Evolutionary conservation across 2,888 invertebrate species (phyloP).

Genomic region (Synanthedon myopaeformis): DNA sequence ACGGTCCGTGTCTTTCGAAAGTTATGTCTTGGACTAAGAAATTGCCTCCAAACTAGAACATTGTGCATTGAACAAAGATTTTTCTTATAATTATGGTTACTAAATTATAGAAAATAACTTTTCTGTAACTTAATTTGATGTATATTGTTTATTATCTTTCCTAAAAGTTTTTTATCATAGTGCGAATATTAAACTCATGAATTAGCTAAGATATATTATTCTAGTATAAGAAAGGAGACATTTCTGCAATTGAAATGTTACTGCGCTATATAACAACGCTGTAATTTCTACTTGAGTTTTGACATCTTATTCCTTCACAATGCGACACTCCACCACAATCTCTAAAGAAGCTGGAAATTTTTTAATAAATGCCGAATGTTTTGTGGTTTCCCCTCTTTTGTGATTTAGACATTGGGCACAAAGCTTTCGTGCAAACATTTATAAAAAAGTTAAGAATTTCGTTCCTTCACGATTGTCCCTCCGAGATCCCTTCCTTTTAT

Average conservation of each 20-base stretch:
- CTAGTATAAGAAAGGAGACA: neutral
- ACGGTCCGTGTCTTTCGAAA: neutral
- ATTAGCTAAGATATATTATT: too few species aligned
- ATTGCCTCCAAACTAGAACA: too few species aligned
- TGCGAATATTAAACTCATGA: too few species aligned
- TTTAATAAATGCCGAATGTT: conserved; percentile 49
- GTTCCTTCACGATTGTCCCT: conserved; percentile 4
- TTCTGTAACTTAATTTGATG: too few species aligned
- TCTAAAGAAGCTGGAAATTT: conserved; percentile 40
- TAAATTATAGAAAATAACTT: too few species aligned
- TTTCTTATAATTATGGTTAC: too few species aligned
- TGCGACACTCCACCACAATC: conserved; percentile 8
- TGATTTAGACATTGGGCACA: conserved; percentile 42
- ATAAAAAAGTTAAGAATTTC: conserved; percentile 44
- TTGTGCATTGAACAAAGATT: too few species aligned
- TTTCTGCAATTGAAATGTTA: neutral
- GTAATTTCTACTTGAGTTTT: neutral
- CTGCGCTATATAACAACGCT: neutral
- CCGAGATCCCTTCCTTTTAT: conserved; percentile 16
- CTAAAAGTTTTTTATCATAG: too few species aligned
- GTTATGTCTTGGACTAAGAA: neutral
- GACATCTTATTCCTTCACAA: conserved; percentile 8
- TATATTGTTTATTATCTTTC: too few species aligned
- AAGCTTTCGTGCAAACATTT: conserved; percentile 50
- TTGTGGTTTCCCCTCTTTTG: conserved; percentile 41